Evolutionary conservation across 2,888 invertebrate species (phyloP).

Genomic region (Nycteola revayana): DNA sequence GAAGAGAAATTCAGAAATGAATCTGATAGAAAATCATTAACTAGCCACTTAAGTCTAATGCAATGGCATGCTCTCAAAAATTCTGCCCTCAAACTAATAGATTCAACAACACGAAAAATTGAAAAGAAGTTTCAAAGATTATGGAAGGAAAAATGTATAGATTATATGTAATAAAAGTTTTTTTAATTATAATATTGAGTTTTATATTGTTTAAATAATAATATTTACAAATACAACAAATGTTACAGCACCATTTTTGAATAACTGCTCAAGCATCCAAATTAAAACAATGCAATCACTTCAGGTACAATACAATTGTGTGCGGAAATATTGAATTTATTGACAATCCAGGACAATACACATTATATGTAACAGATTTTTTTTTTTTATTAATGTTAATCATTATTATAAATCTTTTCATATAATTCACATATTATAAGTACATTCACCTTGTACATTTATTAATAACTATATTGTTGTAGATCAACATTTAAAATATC

Average conservation of each 20-base stretch:
- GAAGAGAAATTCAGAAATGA: slow-evolving; percentile 63
- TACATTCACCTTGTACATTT: slow-evolving; percentile 10
- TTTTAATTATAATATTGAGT: slow-evolving; percentile 28
- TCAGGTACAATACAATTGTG: slow-evolving; percentile 52
- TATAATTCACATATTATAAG: slow-evolving; percentile 8
- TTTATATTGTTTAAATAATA: slow-evolving; percentile 40
- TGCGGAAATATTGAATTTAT: slow-evolving; percentile 24
- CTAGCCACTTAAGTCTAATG: slow-evolving; percentile 74
- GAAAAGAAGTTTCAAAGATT: slow-evolving; percentile 60
- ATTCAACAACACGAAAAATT: slow-evolving; percentile 54
- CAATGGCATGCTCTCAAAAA: slow-evolving; percentile 79
- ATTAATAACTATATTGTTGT: neutral
- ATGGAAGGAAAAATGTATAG: slow-evolving; percentile 71
- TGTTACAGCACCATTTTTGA: slow-evolving; percentile 63
- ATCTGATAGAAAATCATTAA: slow-evolving; percentile 48
- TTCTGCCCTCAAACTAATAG: slow-evolving; percentile 49
- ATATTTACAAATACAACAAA: slow-evolving; percentile 44
- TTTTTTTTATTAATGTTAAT: no score
- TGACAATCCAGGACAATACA: neutral
- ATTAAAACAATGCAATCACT: slow-evolving; percentile 29
- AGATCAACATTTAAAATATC: no score
- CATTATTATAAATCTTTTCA: no score
- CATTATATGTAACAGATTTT: no score
- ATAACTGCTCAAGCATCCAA: slow-evolving; percentile 32
- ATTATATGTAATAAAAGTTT: slow-evolving; percentile 59